phyloP scores from a whole-genome alignment of 2,113 vertebrate genomes.

The Edolisoma coerulescens region DNA sequence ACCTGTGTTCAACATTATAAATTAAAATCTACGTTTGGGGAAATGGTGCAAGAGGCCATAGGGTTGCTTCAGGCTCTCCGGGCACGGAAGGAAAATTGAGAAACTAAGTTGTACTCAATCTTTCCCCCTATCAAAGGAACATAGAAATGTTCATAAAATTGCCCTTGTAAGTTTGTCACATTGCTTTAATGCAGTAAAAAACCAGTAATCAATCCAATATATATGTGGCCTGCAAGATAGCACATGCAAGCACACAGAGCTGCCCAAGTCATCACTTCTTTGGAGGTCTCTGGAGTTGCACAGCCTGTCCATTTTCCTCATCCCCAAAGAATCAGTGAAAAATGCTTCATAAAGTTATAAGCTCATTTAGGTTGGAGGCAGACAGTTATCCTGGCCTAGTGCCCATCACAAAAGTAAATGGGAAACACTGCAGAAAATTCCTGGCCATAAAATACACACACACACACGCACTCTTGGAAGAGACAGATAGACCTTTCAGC shows the following conservation, averaged over 20 bases:
- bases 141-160: background rate
- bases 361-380: constrained; percentile 36
- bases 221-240: background rate
- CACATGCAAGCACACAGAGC: background rate
- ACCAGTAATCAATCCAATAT: background rate
- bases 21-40: background rate
- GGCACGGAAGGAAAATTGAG: background rate
- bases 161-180: background rate
- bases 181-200: background rate
- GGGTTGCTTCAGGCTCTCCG: background rate
- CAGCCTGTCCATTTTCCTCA: background rate
- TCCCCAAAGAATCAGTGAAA: background rate
- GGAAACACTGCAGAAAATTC: constrained; percentile 18
- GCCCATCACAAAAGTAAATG: constrained; percentile 41
- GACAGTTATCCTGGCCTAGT: constrained; percentile 49
- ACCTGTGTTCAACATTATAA: background rate
- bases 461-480: background rate
- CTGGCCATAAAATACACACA: background rate
- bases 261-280: background rate
- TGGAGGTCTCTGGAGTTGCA: constrained; percentile 4
- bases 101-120: background rate
- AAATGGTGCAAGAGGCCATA: background rate
- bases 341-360: constrained; percentile 33
- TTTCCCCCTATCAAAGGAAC: background rate
- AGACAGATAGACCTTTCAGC: background rate